Conservation (phyloP, 2,797 vertebrate species). For the Amphiprion clarkii region DNA sequence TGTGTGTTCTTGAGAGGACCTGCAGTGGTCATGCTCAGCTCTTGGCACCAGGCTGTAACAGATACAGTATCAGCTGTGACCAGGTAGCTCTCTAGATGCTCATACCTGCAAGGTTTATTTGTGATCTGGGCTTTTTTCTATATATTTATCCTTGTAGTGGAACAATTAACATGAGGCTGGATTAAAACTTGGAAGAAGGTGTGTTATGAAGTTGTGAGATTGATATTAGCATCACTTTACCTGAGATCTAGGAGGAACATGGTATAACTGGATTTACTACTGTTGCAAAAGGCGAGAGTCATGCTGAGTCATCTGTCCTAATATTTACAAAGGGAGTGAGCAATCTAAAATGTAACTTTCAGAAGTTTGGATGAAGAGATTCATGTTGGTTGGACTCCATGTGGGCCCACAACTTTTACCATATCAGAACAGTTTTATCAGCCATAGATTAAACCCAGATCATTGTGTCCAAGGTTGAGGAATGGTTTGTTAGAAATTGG, state of each 20-base stretch:
- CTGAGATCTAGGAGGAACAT: constrained; percentile 32
- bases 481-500: background rate
- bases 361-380: constrained; percentile 1
- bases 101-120: background rate
- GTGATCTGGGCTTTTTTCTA: background rate
- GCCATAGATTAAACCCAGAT: background rate
- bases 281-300: constrained; percentile 20
- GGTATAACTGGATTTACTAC: constrained; percentile 43
- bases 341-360: constrained; percentile 19
- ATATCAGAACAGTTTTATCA: background rate
- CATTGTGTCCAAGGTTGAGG: background rate
- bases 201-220: background rate
- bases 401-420: background rate
- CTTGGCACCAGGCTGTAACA: background rate
- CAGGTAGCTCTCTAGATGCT: background rate
- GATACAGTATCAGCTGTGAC: background rate
- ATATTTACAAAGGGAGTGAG: constrained; percentile 58
- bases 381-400: background rate
- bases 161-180: background rate
- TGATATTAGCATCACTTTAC: constrained; percentile 10
- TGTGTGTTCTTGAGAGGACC: background rate
- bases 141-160: background rate
- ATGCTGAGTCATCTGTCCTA: constrained; percentile 73
- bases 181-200: background rate
- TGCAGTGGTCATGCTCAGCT: background rate